A percentile compares a stretch with the other conserved stretches of the same genome.
Conservation (phyloP, 2,797 vertebrate genomes). For the Acipenser transmontanus region DNA sequence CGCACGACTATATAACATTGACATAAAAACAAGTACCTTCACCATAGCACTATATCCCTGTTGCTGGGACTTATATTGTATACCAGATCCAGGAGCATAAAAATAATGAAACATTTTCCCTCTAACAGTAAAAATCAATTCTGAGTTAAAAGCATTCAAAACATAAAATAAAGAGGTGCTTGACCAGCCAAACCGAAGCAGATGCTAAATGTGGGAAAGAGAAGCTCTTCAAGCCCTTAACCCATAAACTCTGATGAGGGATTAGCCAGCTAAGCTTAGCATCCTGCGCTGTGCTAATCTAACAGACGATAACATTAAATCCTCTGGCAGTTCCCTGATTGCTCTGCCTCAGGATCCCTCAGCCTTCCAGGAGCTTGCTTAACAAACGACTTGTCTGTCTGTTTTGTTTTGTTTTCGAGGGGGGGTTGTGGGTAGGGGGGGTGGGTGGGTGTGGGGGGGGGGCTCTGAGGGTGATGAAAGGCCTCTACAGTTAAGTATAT, state of each 20-base stretch:
- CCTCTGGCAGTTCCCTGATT: slow-evolving; percentile 6
- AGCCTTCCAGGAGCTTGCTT: not conserved
- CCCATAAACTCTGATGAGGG: slow-evolving; percentile 18
- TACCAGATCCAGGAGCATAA: no score
- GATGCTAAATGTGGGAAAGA: slow-evolving; percentile 29
- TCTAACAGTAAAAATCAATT: slow-evolving; percentile 1
- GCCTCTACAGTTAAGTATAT: not conserved
- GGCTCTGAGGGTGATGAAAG: no score
- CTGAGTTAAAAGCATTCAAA: slow-evolving; percentile 17
- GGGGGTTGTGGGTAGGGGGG: no score
- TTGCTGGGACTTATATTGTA: no score
- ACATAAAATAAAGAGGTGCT: slow-evolving; percentile 22
- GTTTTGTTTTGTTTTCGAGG: no score
- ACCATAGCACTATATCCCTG: no score
- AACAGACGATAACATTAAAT: slow-evolving; percentile 16
- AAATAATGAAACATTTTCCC: not conserved
- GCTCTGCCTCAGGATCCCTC: not conserved
- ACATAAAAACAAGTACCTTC: no score
- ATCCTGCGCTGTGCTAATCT: slow-evolving; percentile 14
- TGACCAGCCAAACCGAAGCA: slow-evolving; percentile 24
- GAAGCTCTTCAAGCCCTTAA: slow-evolving; percentile 21
- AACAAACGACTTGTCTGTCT: no score
- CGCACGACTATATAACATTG: no score
- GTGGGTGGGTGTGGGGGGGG: no score
- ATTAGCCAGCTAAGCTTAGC: slow-evolving; percentile 16